phyloP scores from a whole-genome alignment of 2,888 invertebrate species.

The Aphidoletes aphidimyza region DNA sequence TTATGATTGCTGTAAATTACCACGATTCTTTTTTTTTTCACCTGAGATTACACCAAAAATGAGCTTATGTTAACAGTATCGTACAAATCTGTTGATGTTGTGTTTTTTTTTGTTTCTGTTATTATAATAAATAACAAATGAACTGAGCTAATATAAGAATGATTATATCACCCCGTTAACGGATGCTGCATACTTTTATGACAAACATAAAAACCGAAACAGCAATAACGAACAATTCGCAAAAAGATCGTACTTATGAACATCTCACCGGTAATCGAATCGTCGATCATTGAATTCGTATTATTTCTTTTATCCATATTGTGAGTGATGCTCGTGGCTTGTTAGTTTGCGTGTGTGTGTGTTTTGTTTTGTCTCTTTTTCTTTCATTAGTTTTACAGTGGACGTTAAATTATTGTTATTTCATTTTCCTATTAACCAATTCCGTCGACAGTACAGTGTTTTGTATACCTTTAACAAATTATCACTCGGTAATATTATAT shows the following conservation, averaged over 20 bases:
- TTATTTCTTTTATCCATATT: too few relatives aligned
- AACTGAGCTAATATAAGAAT: constrained; percentile 14
- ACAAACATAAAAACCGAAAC: not conserved
- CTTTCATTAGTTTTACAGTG: not conserved
- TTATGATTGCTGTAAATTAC: not conserved
- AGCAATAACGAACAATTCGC: not conserved
- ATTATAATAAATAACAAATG: too few relatives aligned
- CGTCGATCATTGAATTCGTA: constrained; percentile 2
- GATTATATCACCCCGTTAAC: constrained; percentile 38
- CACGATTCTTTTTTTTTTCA: not conserved
- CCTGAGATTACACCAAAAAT: not conserved
- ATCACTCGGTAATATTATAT: constrained; percentile 18
- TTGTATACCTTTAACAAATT: constrained; percentile 1
- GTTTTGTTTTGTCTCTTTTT: too few relatives aligned
- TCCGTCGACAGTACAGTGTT: not conserved
- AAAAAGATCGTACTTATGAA: not conserved
- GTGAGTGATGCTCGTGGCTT: too few relatives aligned
- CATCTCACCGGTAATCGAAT: not conserved
- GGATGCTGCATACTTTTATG: constrained; percentile 38
- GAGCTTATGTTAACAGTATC: not conserved
- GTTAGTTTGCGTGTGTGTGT: too few relatives aligned
- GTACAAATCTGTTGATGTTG: too few relatives aligned
- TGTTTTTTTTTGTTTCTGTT: too few relatives aligned
- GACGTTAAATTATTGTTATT: constrained; percentile 34
- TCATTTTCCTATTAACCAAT: constrained; percentile 22